These are phyloP conservation scores for Drosophila persimilis DNA, from an alignment of 1,140 invertebrate genomes.

Conservation along the genomic window DNA sequence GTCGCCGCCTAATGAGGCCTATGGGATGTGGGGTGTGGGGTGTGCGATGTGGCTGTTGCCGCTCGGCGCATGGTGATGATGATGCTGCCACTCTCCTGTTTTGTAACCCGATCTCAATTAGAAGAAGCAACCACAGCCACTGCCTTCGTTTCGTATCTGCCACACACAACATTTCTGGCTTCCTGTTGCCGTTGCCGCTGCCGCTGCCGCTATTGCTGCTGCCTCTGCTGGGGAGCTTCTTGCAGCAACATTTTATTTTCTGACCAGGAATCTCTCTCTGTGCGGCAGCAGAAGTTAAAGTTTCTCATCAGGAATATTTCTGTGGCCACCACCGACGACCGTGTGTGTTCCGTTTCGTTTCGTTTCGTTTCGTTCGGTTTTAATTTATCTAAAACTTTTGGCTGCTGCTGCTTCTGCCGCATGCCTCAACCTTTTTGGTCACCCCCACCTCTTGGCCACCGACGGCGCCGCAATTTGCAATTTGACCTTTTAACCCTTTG, in stretches of 20 bases:
- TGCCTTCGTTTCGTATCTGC: not conserved
- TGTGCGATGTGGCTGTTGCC: no score
- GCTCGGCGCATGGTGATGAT: no score
- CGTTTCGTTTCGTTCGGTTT: slow-evolving; percentile 44
- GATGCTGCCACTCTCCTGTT: no score
- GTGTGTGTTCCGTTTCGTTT: slow-evolving; percentile 31
- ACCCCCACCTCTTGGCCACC: not conserved
- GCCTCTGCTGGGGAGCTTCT: slow-evolving; percentile 30
- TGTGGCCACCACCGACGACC: slow-evolving; percentile 33
- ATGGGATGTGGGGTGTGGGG: no score
- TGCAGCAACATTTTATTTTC: slow-evolving; percentile 52
- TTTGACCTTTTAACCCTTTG: slow-evolving; percentile 77
- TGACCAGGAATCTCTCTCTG: slow-evolving; percentile 45
- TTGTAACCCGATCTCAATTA: slow-evolving; percentile 71
- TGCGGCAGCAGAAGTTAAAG: slow-evolving; percentile 25
- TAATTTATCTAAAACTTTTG: slow-evolving; percentile 73
- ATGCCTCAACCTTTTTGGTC: not conserved
- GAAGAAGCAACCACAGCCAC: slow-evolving; percentile 43
- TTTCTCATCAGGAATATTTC: slow-evolving; percentile 23
- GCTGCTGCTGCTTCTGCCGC: slow-evolving; percentile 11
- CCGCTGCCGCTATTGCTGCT: not conserved
- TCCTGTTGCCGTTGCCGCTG: slow-evolving; percentile 24
- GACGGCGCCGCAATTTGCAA: slow-evolving; percentile 61
- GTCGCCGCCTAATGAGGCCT: no score
- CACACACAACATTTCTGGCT: slow-evolving; percentile 24